Evolutionary conservation across 1,140 invertebrate genomes (phyloP).

Genomic region (Lanistes nyassanus): DNA sequence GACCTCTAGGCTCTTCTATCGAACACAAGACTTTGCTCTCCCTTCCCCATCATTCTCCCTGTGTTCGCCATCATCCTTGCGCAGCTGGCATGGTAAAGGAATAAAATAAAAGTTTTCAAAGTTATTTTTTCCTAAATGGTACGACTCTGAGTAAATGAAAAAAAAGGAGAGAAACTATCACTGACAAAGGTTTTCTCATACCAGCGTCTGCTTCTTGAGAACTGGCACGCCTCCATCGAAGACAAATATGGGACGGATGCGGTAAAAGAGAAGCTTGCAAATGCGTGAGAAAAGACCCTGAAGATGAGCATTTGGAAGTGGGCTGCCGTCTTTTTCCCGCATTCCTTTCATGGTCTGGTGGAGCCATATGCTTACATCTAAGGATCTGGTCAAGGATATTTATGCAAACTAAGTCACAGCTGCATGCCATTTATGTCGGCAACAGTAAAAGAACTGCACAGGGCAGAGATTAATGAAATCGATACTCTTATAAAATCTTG

Average conservation of each 20-base stretch:
- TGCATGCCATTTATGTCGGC: not conserved
- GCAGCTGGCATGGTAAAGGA: too few species aligned
- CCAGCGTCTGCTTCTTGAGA: slow-evolving; percentile 93
- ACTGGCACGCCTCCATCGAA: slow-evolving; percentile 95
- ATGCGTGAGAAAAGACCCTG: slow-evolving; percentile 91
- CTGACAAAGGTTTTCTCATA: slow-evolving; percentile 59
- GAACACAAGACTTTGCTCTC: too few species aligned
- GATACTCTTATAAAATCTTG: too few species aligned
- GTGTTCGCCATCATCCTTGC: too few species aligned
- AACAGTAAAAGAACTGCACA: not conserved
- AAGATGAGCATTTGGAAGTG: slow-evolving; percentile 90
- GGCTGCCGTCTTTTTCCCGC: slow-evolving; percentile 83
- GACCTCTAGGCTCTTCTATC: too few species aligned
- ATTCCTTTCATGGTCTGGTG: slow-evolving; percentile 97
- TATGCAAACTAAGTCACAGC: not conserved
- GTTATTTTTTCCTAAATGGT: not conserved
- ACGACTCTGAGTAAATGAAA: not conserved
- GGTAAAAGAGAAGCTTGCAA: slow-evolving; percentile 95
- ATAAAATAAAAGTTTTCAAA: too few species aligned
- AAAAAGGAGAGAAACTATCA: not conserved
- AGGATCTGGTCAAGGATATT: slow-evolving; percentile 26
- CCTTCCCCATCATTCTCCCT: too few species aligned
- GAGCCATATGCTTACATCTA: slow-evolving; percentile 98
- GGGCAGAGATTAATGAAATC: not conserved
- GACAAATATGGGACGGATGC: slow-evolving; percentile 98